phyloP scores from a whole-genome alignment of 2,888 invertebrate genomes.

The Caenorhabditis uteleia region DNA sequence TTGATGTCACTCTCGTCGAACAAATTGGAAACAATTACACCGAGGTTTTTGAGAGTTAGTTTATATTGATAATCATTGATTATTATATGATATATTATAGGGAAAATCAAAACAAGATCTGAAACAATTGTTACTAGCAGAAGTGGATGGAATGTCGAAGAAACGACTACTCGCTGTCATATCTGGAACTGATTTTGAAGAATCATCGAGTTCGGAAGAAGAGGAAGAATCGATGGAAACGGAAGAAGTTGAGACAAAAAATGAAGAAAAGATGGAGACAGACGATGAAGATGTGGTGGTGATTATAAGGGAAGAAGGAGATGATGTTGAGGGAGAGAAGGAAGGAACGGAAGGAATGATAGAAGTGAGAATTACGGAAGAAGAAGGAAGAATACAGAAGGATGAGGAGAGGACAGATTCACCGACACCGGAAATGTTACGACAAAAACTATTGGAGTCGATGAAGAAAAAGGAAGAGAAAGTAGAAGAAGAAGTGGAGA shows the following conservation, averaged over 20 bases:
- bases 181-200: conserved; percentile 20
- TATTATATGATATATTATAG: conserved; percentile 5
- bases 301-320: neutral
- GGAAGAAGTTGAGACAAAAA: neutral
- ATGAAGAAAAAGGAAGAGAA: conserved; percentile 1
- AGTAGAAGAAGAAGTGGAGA: neutral
- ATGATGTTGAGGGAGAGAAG: neutral
- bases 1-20: conserved; percentile 28
- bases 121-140: conserved; percentile 25
- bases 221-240: conserved; percentile 5
- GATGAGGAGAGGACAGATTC: neutral
- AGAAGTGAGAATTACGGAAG: too few species aligned
- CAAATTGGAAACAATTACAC: conserved; percentile 25
- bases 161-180: conserved; percentile 27
- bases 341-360: too few species aligned
- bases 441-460: neutral
- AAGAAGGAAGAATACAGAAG: neutral
- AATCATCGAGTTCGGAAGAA: conserved; percentile 30
- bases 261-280: neutral
- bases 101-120: conserved; percentile 31
- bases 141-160: conserved; percentile 34
- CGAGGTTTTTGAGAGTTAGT: conserved; percentile 21
- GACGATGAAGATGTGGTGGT: neutral
- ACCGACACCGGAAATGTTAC: neutral
- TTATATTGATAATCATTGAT: too few species aligned